A percentile compares a stretch with the other conserved stretches of the same genome.
phyloP scores from a whole-genome alignment of 1,140 invertebrate species.

The Megathymus violae region DNA sequence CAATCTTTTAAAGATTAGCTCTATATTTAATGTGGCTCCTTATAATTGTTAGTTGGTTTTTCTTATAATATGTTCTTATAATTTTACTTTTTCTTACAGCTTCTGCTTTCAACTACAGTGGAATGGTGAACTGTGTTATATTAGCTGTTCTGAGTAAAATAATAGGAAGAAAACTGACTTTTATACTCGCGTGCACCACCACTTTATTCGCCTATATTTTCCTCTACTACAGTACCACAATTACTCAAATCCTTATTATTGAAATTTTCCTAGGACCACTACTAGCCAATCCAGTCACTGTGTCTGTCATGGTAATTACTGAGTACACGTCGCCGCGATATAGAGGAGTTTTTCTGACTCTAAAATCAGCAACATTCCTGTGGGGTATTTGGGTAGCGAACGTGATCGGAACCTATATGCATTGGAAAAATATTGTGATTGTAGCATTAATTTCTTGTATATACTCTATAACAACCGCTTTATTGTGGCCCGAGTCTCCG shows the following conservation, averaged over 20 bases:
- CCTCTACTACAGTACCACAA: too few relatives aligned
- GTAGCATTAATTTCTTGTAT: constrained; percentile 1
- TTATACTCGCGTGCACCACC: constrained; percentile 34
- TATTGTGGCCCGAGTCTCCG: constrained; percentile 51
- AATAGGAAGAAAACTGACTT: constrained; percentile 44
- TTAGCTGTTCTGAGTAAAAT: constrained; percentile 36
- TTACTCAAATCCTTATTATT: too few relatives aligned
- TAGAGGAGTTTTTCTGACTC: constrained; percentile 49
- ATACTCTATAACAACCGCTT: constrained; percentile 27
- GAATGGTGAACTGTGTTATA: constrained; percentile 41
- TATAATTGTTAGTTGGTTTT: too few relatives aligned
- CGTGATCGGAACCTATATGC: constrained; percentile 48
- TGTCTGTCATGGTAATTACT: constrained; percentile 41
- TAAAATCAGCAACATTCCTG: constrained; percentile 47
- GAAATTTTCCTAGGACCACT: constrained; percentile 41
- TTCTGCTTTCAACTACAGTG: constrained; percentile 40
- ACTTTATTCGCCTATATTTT: constrained; percentile 39
- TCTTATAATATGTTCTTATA: too few relatives aligned
- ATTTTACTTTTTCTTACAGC: constrained; percentile 40
- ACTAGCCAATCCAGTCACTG: constrained; percentile 29
- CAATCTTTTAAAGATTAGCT: too few relatives aligned
- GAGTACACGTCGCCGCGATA: constrained; percentile 50
- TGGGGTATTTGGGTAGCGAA: constrained; percentile 53
- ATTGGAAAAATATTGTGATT: constrained; percentile 49
- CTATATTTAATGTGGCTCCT: too few relatives aligned